Conservation (phyloP, 2,113 vertebrate species). For the Arvicanthis niloticus region DNA sequence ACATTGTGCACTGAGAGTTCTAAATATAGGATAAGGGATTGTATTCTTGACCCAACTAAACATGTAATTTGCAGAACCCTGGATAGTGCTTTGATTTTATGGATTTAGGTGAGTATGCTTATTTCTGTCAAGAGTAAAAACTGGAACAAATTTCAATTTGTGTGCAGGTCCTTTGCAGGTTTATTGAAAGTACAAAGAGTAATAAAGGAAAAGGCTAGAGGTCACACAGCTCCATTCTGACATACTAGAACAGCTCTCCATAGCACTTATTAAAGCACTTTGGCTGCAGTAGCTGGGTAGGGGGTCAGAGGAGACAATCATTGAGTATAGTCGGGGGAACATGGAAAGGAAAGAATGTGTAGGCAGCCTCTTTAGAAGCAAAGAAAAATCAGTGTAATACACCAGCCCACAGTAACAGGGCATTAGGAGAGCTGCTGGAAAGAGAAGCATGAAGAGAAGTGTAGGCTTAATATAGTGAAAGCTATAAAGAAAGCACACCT, state of each 20-base stretch:
- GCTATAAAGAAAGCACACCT: not conserved
- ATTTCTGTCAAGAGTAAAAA: constrained; percentile 65
- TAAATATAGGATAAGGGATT: constrained; percentile 39
- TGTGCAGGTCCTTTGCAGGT: constrained; percentile 42
- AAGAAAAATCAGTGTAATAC: constrained; percentile 9
- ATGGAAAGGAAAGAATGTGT: constrained; percentile 4
- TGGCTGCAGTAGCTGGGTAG: not conserved
- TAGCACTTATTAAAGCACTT: not conserved
- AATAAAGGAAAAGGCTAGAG: constrained; percentile 37
- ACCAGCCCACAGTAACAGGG: not conserved
- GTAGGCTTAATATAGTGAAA: not conserved
- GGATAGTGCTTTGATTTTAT: constrained; percentile 60
- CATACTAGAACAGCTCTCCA: not conserved
- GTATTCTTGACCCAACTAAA: constrained; percentile 53
- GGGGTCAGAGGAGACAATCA: not conserved
- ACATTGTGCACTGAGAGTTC: constrained; percentile 22
- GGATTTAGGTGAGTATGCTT: constrained; percentile 64
- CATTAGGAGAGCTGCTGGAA: not conserved
- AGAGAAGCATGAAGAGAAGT: not conserved
- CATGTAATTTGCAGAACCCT: constrained; percentile 24
- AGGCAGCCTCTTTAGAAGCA: not conserved
- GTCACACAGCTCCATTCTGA: not conserved
- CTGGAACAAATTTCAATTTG: constrained; percentile 44
- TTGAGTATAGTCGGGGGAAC: not conserved
- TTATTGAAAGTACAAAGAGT: constrained; percentile 59